Evolutionary conservation across 2,113 vertebrate genomes (phyloP), one percentile per base, ranked within the genome.

Genomic region (Phyllopteryx taeniolatus): DNA sequence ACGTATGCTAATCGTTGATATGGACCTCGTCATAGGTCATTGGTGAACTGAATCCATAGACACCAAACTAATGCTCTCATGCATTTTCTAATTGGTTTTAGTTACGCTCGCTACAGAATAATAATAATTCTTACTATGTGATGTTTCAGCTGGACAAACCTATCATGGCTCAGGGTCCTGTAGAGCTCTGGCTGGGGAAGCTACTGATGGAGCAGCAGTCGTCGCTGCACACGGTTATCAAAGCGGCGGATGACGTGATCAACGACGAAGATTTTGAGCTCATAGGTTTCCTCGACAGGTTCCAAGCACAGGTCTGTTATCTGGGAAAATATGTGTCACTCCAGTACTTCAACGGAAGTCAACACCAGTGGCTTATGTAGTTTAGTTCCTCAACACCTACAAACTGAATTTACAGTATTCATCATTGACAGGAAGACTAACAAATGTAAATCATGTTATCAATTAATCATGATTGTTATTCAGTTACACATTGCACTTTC

Each of bases 221-320:
- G 3, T 96, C 95, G 6, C 81, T 96, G 22, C 94, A 95, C 72
- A 88, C 90, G 53, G 89, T 96, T 81, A 95, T 96, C 78, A 91
- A 91, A 76, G 78, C 87, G 33, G 93, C 93, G 0, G 93, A 80
- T 85, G 90, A 92, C 74, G 88, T 93, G 67, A 93, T 96, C 82
- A 92, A 87, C 17, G 94, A 95, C 27, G 76, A 92, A 1, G 93
- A 91, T 33, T 96, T 92, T 75, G 86, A 94, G 5, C 83, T 96
- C 44, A 77, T 95, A n/a, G 74, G 59, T 70, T 95, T 95, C 78
- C 94, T 96, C 53, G 76, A 86, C 71, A 86, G 91, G 0, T 95
- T 94, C 73, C 94, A 94, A 79, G 94, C 95, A 39, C 95, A 96
- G 94, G 95, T 96, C 35, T 83, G 86, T 75, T n/a, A 22, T 4